Conservation (phyloP, 2,797 vertebrate species). For the Borostomias antarcticus region DNA sequence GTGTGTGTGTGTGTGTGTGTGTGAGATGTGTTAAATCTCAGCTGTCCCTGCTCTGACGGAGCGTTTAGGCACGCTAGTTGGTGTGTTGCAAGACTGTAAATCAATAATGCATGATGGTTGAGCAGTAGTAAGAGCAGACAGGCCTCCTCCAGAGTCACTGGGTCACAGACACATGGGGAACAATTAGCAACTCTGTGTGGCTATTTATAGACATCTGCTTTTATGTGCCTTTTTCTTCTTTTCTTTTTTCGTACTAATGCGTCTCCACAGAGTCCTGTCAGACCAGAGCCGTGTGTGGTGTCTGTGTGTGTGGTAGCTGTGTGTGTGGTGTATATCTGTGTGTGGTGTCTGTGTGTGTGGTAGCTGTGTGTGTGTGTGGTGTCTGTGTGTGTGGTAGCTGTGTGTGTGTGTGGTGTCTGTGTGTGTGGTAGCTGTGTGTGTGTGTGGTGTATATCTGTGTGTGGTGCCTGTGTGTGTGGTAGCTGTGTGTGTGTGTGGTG, state of each 20-base stretch:
- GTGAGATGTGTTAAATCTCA: background rate
- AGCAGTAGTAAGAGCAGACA: slow-evolving; percentile 60
- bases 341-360: too few species aligned
- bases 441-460: background rate
- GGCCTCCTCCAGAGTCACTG: slow-evolving; percentile 67
- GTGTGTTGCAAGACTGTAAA: slow-evolving; percentile 39
- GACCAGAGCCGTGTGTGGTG: too few species aligned
- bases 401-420: background rate
- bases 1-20: background rate
- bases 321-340: too few species aligned
- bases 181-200: slow-evolving; percentile 66
- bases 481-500: background rate
- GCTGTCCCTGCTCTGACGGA: too few species aligned
- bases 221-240: too few species aligned
- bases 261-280: too few species aligned
- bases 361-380: too few species aligned
- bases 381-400: slow-evolving; percentile 9
- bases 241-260: too few species aligned
- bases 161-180: slow-evolving; percentile 72
- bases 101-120: slow-evolving; percentile 70
- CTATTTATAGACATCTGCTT: too few species aligned
- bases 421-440: background rate
- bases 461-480: background rate
- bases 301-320: too few species aligned
- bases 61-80: background rate